Evolutionary conservation across 2,113 vertebrate genomes (phyloP).

Genomic region (Tinamus guttatus): DNA sequence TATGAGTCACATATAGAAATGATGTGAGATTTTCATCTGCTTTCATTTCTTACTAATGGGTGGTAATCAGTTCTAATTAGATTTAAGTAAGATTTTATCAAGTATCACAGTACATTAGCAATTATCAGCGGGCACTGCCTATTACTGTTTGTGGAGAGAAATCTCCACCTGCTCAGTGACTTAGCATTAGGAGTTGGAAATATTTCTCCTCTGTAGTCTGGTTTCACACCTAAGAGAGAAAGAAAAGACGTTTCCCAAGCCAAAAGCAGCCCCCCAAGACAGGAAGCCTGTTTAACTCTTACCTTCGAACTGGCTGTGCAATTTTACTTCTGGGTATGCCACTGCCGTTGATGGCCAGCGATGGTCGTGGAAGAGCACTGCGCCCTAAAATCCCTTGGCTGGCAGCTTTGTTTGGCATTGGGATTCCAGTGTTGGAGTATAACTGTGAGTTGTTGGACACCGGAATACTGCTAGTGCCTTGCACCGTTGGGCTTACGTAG

Average conservation of each 20-base stretch:
- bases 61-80: not conserved
- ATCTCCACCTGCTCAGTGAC: not conserved
- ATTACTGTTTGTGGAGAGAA: not conserved
- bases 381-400: constrained; percentile 79
- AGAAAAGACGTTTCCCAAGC: not conserved
- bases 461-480: constrained; percentile 82
- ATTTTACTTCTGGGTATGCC: constrained; percentile 92
- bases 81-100: not conserved
- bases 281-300: constrained; percentile 5
- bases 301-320: constrained; percentile 93
- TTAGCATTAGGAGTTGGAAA: not conserved
- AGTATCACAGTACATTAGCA: not conserved
- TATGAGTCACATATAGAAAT: not conserved
- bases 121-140: not conserved
- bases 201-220: not conserved
- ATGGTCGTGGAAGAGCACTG: constrained; percentile 92
- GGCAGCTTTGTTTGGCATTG: constrained; percentile 86
- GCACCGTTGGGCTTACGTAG: constrained; percentile 94
- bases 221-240: not conserved
- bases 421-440: constrained; percentile 83
- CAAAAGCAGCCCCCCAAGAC: not conserved
- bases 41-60: not conserved
- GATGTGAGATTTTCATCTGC: not conserved
- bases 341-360: constrained; percentile 86
- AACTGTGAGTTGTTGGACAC: constrained; percentile 82